Evolutionary conservation across 2,113 vertebrate genomes (phyloP).

Genomic region (Genyomyrus donnyi): DNA sequence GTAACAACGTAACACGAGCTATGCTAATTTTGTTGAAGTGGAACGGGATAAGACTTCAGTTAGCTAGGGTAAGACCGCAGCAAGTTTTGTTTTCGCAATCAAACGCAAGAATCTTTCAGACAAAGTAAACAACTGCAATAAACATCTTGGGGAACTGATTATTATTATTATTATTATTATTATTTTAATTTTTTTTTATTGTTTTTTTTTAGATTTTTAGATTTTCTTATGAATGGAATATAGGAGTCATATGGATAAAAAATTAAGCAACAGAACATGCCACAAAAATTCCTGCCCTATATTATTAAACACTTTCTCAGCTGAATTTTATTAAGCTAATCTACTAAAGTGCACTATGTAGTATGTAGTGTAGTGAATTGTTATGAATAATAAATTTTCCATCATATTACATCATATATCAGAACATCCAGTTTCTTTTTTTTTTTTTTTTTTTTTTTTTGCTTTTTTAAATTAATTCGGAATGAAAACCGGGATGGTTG

Average conservation of each 20-base stretch:
- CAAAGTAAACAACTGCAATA: not conserved
- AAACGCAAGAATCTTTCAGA: not conserved
- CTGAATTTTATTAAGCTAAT: constrained; percentile 6
- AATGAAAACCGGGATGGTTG: too few relatives aligned
- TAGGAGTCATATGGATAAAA: not conserved
- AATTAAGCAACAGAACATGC: not conserved
- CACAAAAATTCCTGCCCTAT: not conserved
- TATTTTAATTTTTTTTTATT: not conserved
- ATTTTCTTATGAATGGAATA: not conserved
- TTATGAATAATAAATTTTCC: not conserved
- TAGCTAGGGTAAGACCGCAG: not conserved
- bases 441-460: not conserved
- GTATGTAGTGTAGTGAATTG: not conserved
- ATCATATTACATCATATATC: not conserved
- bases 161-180: not conserved
- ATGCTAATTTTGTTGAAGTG: not conserved
- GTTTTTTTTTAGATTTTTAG: not conserved
- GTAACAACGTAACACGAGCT: not conserved
- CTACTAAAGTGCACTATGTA: not conserved
- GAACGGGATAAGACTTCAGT: not conserved
- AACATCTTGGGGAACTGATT: not conserved
- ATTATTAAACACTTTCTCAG: not conserved
- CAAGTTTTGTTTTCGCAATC: not conserved
- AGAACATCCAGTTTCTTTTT: not conserved
- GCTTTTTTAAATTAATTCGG: not conserved